Conservation (phyloP, 2,797 vertebrate genomes). For the Premnoplex brunnescens region DNA sequence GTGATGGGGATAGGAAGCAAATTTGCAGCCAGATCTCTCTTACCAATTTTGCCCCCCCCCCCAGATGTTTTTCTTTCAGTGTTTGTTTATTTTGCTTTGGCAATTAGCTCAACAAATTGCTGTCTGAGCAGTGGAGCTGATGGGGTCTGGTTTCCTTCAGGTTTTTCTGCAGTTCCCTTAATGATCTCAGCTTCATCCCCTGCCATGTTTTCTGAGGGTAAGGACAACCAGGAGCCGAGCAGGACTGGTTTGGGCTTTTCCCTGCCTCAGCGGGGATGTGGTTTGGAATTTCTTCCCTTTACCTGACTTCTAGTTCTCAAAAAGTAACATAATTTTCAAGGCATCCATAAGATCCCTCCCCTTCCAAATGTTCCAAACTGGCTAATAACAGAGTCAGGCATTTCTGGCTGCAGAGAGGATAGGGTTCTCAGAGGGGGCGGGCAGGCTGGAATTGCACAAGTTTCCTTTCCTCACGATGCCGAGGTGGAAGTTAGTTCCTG, state of each 20-base stretch:
- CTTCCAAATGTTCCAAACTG: not conserved
- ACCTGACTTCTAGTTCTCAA: not conserved
- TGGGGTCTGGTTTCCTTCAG: slow-evolving; percentile 31
- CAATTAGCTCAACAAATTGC: slow-evolving; percentile 18
- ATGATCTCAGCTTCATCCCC: not conserved
- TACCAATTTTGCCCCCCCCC: not conserved
- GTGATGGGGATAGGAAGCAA: not conserved
- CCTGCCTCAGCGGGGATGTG: not conserved
- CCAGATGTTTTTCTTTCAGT: slow-evolving; percentile 8
- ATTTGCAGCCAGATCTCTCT: not conserved
- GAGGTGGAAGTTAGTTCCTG: not conserved
- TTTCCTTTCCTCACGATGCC: accelerated
- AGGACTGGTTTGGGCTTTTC: not conserved
- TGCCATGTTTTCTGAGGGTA: accelerated
- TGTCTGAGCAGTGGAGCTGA: not conserved
- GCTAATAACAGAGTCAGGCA: accelerated
- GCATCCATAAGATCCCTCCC: not conserved
- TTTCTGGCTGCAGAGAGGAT: not conserved
- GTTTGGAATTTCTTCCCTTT: not conserved
- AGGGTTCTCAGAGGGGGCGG: accelerated
- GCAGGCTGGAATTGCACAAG: not conserved
- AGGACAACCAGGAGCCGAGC: not conserved
- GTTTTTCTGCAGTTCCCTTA: not conserved
- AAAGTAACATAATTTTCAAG: not conserved
- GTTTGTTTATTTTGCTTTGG: slow-evolving; percentile 44